Evolutionary conservation across 2,888 invertebrate genomes (phyloP), one percentile per base, ranked within the genome.

Genomic region (Acrocyrtus sp.): DNA sequence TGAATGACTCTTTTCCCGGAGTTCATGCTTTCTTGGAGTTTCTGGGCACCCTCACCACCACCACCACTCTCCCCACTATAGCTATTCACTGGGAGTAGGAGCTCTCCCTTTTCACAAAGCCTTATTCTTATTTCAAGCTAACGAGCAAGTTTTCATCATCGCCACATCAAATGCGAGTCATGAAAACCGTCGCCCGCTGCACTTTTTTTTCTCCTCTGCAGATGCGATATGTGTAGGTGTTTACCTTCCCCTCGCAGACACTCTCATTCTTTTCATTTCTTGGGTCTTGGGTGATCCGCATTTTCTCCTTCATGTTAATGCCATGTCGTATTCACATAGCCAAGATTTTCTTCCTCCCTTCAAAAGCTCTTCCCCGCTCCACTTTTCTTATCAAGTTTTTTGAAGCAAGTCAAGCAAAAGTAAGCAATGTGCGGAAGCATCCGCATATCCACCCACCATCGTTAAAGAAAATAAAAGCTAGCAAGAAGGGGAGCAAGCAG

Each of bases 21-120:
- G 29, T 27, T 61, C 61, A 53, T 68, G 22, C 69, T 69, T 69
- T 69, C 69, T 69, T 56, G 69, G 69, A 69, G 61, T 69, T 69
- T 61, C 61, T 69, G 53, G n/a, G n/a, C n/a, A 48, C 56, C 56
- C 60, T 61, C 56, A 39, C 54, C 47, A 29, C 10, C 54, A 21
- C 17, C 47, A n/a, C n/a, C n/a, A n/a, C n/a, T n/a, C n/a, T n/a
- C n/a, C n/a, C n/a, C n/a, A n/a, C n/a, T n/a, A n/a, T n/a, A n/a
- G n/a, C n/a, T n/a, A n/a, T n/a, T n/a, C n/a, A n/a, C 8, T 39
- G 29, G 50, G 45, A 27, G 60, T 22, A 26, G 58, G 67, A 51
- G 56, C 48, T 74, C 41, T 66, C 70, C 70, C 68, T 41, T 43
- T 17, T 34, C 54, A 48, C 29, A 48, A 41, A 15, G 53, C n/a